phyloP scores from a whole-genome alignment of 2,113 vertebrate species.

The Gymnarchus niloticus region DNA sequence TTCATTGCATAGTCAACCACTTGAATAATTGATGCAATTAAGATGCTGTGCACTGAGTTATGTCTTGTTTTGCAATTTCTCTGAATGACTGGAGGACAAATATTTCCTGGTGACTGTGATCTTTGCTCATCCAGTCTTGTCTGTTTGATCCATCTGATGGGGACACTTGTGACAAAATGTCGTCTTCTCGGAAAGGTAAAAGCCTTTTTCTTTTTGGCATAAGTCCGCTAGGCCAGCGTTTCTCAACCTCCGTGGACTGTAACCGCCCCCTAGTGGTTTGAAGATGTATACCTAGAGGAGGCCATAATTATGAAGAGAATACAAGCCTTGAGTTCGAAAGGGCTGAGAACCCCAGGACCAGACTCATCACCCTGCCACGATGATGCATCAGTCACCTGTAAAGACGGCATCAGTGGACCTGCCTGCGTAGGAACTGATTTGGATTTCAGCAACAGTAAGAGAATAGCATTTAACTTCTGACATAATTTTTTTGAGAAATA shows the following conservation, averaged over 20 bases:
- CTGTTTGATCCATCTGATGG: background rate
- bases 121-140: background rate
- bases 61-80: background rate
- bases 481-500: too few species aligned
- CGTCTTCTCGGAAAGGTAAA: background rate
- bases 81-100: background rate
- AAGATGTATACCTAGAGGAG: background rate
- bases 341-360: background rate
- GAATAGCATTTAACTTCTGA: background rate
- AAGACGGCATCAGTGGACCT: background rate
- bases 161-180: background rate
- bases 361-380: background rate
- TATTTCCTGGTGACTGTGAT: background rate
- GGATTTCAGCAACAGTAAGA: background rate
- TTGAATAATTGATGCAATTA: background rate
- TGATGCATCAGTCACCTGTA: background rate
- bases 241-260: background rate
- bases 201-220: background rate
- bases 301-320: too few species aligned
- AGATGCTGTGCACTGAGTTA: background rate
- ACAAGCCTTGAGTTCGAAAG: too few species aligned
- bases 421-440: background rate
- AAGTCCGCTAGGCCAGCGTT: background rate
- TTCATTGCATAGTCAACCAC: background rate
- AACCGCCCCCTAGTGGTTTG: background rate